A percentile compares a stretch with the other conserved stretches of the same genome.
phyloP scores from a whole-genome alignment of 2,888 invertebrate genomes.

The Drosophila anceps region DNA sequence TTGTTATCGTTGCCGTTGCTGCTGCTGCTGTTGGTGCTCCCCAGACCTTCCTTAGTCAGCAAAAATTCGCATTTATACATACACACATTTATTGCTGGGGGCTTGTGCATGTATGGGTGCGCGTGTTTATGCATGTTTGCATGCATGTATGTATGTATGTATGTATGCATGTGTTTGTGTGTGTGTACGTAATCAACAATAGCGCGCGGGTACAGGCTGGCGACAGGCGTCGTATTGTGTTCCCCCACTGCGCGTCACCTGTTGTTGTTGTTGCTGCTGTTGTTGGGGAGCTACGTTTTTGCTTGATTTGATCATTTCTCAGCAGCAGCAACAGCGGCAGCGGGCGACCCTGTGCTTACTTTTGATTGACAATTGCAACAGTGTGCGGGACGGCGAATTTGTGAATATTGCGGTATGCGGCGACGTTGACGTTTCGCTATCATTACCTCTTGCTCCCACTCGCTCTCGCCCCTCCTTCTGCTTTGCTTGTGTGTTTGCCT shows the following conservation, averaged over 20 bases:
- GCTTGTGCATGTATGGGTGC: conserved; percentile 55
- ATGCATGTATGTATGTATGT: not conserved
- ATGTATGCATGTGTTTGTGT: conserved; percentile 8
- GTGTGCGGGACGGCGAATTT: conserved; percentile 66
- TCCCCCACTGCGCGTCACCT: conserved; percentile 62
- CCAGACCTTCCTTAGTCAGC: conserved; percentile 85
- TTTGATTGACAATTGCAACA: conserved; percentile 71
- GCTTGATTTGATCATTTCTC: conserved; percentile 73
- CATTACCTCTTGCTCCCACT: conserved; percentile 29
- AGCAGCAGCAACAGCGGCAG: conserved; percentile 44
- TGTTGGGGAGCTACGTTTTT: conserved; percentile 61
- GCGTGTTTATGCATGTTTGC: conserved; percentile 59
- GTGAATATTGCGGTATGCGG: conserved; percentile 74
- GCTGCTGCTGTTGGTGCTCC: conserved; percentile 77
- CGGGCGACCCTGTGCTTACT: conserved; percentile 67
- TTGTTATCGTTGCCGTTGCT: conserved; percentile 68
- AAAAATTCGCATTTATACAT: conserved; percentile 75
- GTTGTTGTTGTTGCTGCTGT: conserved; percentile 53
- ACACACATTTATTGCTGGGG: conserved; percentile 47
- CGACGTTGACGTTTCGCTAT: conserved; percentile 53
- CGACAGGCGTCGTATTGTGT: conserved; percentile 56
- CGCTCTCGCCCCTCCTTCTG: conserved; percentile 11
- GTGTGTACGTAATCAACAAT: conserved; percentile 73
- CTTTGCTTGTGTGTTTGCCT: conserved; percentile 18
- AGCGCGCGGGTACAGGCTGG: conserved; percentile 59